These are phyloP conservation scores for Florisuga fusca DNA, from an alignment of 2,797 vertebrate species.

Conservation along the genomic window DNA sequence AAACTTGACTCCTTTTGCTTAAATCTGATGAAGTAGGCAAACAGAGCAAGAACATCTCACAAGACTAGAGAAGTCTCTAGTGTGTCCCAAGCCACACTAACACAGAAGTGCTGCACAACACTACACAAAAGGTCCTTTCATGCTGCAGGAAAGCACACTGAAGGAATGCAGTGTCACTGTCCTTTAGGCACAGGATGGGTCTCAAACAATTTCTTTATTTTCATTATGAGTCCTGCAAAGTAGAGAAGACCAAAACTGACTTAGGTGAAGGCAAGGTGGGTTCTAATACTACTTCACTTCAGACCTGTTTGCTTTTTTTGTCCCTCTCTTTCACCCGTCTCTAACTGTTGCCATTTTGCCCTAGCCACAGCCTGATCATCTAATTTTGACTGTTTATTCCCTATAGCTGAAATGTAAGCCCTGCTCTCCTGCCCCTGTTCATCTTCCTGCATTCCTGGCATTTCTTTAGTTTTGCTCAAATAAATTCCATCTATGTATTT, in stretches of 20 bases:
- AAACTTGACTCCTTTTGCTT: background rate
- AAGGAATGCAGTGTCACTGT: background rate
- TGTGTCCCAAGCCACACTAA: fast-evolving
- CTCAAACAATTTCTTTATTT: background rate
- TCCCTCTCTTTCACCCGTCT: background rate
- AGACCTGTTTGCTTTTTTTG: background rate
- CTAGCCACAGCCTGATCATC: background rate
- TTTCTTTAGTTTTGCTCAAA: background rate
- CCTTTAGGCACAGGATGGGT: background rate
- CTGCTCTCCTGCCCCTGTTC: background rate
- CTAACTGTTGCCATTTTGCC: background rate
- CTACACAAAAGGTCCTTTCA: background rate
- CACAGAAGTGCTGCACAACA: fast-evolving
- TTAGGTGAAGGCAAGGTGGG: background rate
- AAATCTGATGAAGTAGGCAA: background rate
- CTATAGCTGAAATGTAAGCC: background rate
- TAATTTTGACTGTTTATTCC: background rate
- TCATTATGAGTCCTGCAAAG: background rate
- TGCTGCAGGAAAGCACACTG: fast-evolving
- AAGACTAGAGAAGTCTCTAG: background rate
- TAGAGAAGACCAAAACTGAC: background rate
- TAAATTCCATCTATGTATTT: fast-evolving
- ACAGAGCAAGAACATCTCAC: background rate
- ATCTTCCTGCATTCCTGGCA: background rate
- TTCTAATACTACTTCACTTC: background rate